These are phyloP conservation scores for Leptocoma aspasia DNA, from an alignment of 2,113 vertebrate genomes.

Conservation along the genomic window DNA sequence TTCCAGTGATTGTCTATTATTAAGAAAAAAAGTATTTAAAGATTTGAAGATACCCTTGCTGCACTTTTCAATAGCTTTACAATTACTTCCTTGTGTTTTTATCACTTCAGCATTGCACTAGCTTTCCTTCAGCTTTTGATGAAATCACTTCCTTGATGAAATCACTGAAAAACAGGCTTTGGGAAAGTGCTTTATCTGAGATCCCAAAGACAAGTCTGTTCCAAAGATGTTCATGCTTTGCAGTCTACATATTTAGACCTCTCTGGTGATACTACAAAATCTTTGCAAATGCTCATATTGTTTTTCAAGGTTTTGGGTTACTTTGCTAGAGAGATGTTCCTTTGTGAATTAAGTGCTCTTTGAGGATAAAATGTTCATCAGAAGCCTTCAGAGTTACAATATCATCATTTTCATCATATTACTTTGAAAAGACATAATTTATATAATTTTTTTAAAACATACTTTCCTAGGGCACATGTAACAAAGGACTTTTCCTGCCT, in stretches of 20 bases:
- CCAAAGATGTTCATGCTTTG: conserved; percentile 29
- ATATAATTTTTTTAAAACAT: not conserved
- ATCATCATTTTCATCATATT: not conserved
- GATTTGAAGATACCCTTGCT: conserved; percentile 41
- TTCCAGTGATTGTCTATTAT: conserved; percentile 17
- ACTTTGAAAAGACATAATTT: not conserved
- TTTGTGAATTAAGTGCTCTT: conserved; percentile 37
- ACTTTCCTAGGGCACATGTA: not conserved
- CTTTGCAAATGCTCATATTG: not conserved
- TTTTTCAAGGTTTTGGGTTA: conserved; percentile 14
- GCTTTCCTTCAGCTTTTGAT: conserved; percentile 47
- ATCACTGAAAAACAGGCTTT: not conserved
- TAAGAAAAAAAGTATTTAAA: conserved; percentile 4
- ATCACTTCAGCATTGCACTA: conserved; percentile 7
- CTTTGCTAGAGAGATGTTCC: not conserved
- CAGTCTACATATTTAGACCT: not conserved
- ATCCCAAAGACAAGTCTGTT: conserved; percentile 48
- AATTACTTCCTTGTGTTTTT: conserved; percentile 47
- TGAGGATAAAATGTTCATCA: conserved; percentile 45
- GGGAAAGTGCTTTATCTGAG: conserved; percentile 35
- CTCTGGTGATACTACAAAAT: not conserved
- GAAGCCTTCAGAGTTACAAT: not conserved
- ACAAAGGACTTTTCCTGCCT: not conserved
- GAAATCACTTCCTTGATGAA: conserved; percentile 46
- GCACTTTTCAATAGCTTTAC: conserved; percentile 16